Percentiles rank a stretch among this genome's conserved stretches.
phyloP scores from a whole-genome alignment of 2,888 invertebrate species.

The Sarcophaga rosellei region DNA sequence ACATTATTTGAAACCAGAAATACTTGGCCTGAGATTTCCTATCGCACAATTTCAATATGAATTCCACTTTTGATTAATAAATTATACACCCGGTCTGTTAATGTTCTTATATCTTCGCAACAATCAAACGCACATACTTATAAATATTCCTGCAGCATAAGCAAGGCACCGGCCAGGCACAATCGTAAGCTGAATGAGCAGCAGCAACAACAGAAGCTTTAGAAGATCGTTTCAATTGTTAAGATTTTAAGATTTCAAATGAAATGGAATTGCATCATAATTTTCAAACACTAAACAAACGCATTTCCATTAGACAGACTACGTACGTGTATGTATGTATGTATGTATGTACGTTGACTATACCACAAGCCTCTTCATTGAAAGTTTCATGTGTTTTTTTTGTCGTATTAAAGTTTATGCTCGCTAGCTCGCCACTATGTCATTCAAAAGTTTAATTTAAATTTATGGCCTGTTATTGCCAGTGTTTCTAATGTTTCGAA shows the following conservation, averaged over 20 bases:
- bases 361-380: too few relatives aligned
- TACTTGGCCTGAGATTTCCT: conserved; percentile 36
- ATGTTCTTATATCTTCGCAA: too few relatives aligned
- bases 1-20: not conserved
- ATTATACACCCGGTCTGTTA: conserved; percentile 1
- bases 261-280: conserved; percentile 55
- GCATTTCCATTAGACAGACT: conserved; percentile 6
- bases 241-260: conserved; percentile 40
- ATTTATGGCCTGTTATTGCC: conserved; percentile 60
- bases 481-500: conserved; percentile 47
- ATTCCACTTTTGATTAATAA: conserved; percentile 38
- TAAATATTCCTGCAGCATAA: not conserved
- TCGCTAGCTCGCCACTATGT: conserved; percentile 38
- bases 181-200: too few relatives aligned
- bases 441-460: conserved; percentile 66
- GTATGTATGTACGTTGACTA: too few relatives aligned
- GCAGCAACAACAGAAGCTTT: conserved; percentile 28
- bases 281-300: conserved; percentile 15
- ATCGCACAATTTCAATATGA: conserved; percentile 10
- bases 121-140: not conserved
- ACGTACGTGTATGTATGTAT: too few relatives aligned
- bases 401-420: too few relatives aligned
- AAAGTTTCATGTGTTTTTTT: too few relatives aligned
- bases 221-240: conserved; percentile 47
- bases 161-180: not conserved